Evolutionary conservation across 1,140 invertebrate species (phyloP), one percentile per base, ranked within the genome.

Genomic region (Heliconius hewitsoni): DNA sequence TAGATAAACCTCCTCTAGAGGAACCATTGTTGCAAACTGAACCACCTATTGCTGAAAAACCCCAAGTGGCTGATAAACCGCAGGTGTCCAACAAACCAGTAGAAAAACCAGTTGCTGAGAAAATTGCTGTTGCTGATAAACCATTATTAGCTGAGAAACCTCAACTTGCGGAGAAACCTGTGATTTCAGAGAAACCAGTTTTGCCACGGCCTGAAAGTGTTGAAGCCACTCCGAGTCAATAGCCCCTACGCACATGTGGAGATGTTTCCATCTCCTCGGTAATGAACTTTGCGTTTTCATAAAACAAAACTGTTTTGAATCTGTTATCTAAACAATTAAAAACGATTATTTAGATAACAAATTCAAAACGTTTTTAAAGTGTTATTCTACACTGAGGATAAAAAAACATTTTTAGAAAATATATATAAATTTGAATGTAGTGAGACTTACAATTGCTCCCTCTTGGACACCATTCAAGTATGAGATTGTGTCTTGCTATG

Each of bases 211-310:
- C 89, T 27, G 91, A 91, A 78, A 87, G 80, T 90, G 85, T 83
- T 0, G 92, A 91, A 83, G 85, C 86, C 1, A 84, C 81, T 76
- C 86, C 85, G 8, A 91, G 87, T 91, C 92, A 94, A 94, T 94
- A 94, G 85, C 91, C 87, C 66, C 87, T 81, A 90, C 89, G 84
- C 72, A 85, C 72, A 8, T 89, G 89, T 82, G 84, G 77, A 73
- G 85, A 90, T 73, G 76, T 83, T 76, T 27, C 60, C 27, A 74
- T 81, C 50, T 79, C 85, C 66, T 80, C 87, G 74, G 81, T 89
- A 78, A 88, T 85, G 87, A 90, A 93, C 90, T 90, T 82, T 90
- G 82, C 89, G 87, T 93, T 94, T 91, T 91, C 91, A 84, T 92
- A 91, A 52, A 52, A 52, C 8, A 52, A 52, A 52, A 52, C 18